Evolutionary conservation across 2,888 invertebrate genomes (phyloP), one percentile per base, ranked within the genome.

Genomic region (Galerucella calmariensis): DNA sequence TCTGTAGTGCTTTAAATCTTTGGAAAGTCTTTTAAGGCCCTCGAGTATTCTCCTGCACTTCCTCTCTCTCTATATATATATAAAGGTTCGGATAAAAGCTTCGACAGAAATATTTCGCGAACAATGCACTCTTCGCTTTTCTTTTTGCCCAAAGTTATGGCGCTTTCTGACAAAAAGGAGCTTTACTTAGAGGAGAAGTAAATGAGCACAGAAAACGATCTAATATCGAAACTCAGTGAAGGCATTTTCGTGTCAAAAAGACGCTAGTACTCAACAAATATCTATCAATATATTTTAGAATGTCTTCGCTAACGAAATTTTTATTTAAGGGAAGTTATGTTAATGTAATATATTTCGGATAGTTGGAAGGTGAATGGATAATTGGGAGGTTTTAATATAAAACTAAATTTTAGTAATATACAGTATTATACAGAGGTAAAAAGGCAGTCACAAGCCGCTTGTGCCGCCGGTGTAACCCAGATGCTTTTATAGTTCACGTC

Each of bases 21-120:
- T 6, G 48, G 14, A 58, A 41, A 62, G 62, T 62, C 14, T 35
- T 62, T 62, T 62, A 62, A 62, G 41, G 35, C 62, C 11, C 62
- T 62, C 35, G 41, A 73, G 67, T 67, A 73, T 73, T 73, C 56
- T 44, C 67, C 63, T 73, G 67, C 48, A 73, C 53, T 67, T 73
- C 67, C 41, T 61, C 27, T 59, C 27, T 51, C 41, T 61, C 2
- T 27, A 35, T 41, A 41, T 41, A 41, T 41, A 41, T 41, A 41
- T 41, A 41, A 8, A 72, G 66, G 67, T 72, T 66, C 67, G 72
- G 59, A 73, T 73, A 73, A 73, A 56, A 67, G 63, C 68, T 56
- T 48, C 67, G 51, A 20, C 67, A 48, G 62, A 68, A 73, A 73
- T 73, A 68, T 73, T 59, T 72, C 67, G 20, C 62, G 67, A 67